Evolutionary conservation across 37 sponge, comb jelly and placozoan species (phyloP), one percentile per base, ranked within the genome.

Genomic region (Halichondria panicea): DNA sequence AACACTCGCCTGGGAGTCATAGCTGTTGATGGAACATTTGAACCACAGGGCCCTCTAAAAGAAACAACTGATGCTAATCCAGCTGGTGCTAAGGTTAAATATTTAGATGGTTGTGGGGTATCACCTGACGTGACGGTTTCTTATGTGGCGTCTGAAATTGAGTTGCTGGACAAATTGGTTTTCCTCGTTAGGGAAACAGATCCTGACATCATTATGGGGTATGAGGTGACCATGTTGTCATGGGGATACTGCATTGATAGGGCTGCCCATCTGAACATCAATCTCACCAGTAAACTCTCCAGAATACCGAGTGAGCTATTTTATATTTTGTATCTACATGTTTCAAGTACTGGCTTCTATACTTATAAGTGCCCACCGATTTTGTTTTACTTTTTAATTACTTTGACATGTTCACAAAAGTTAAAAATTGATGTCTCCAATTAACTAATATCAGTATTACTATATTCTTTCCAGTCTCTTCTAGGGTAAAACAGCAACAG

Each of bases 121-220:
- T 3, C 69, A 4, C 25, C 31, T 15, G 42, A 62, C 35, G 43
- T 88, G 31, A 48, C 76, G 6, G 33, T 89, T 15, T 33, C 50
- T 0, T 85, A 86, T 71, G 87, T 72, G 4, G 38, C 65, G 3
- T 58, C 72, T 27, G 96, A 96, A 75, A 28, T 18, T 37, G 85
- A 89, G 35, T 72, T 96, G 32, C 57, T 92, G 30, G 61, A 76
- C 21, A 27, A 60, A 32, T 55, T 96, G 18, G 67, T 82, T 5
- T 25, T 70, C 27, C 63, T 92, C 6, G 82, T 92, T 24, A 42
- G 81, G 32, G 52, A 25, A 59, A 42, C 12, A 37, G 91, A 98
- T 78, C 95, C 95, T n/a, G 99, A 98, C 43, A 75, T 98, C 41
- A 74, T 95, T 52, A 55, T 95, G 66, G 99, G 99, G 1, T 98